These are phyloP conservation scores for Litoditis marina DNA, from an alignment of 2,888 invertebrate species.

Conservation along the genomic window DNA sequence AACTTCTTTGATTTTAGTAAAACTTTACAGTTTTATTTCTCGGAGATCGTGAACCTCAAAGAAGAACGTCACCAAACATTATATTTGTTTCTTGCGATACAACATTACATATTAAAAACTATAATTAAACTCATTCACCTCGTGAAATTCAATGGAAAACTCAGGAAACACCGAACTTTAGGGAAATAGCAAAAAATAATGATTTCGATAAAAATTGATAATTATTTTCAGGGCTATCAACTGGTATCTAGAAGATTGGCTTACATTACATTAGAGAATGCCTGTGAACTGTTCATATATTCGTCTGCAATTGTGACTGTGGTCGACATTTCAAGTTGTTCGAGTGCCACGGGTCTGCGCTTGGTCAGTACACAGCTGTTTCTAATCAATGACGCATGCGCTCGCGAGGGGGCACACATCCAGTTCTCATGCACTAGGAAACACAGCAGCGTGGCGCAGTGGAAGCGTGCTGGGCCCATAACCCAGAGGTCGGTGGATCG, in stretches of 20 bases:
- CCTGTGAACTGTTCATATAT: conserved; percentile 66
- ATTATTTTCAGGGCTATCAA: conserved; percentile 64
- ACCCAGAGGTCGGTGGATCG: no score
- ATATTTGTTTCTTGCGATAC: no score
- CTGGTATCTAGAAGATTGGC: conserved; percentile 63
- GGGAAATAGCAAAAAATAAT: not conserved
- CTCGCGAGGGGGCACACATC: not conserved
- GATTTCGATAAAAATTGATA: not conserved
- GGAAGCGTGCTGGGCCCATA: no score
- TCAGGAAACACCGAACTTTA: no score
- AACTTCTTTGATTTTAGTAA: no score
- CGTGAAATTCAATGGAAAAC: no score
- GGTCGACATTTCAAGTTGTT: conserved; percentile 64
- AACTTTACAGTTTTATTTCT: no score
- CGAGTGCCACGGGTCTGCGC: conserved; percentile 62
- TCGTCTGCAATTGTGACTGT: conserved; percentile 64
- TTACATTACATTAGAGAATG: conserved; percentile 65
- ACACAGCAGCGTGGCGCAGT: not conserved
- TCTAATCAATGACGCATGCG: not conserved
- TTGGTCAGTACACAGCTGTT: no score
- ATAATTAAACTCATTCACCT: no score
- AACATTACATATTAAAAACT: no score
- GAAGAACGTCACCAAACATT: no score
- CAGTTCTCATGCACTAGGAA: not conserved
- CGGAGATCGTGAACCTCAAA: no score